Percentiles rank a stretch among this genome's conserved stretches.
phyloP scores from a whole-genome alignment of 2,888 invertebrate species.

The Polyommatus icarus region DNA sequence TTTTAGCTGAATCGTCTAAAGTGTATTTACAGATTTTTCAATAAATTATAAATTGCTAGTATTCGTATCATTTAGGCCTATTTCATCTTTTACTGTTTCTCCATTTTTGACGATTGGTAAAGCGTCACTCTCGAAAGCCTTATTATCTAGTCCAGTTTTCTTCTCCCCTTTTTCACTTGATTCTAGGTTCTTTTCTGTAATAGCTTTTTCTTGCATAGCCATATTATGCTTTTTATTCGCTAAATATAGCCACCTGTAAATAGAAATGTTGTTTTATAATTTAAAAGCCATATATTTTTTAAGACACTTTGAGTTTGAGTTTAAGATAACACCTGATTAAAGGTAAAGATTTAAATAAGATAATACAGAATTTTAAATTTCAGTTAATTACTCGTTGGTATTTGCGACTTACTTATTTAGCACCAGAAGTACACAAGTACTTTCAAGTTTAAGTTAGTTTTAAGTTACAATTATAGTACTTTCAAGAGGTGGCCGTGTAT shows the following conservation, averaged over 20 bases:
- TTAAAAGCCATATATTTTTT: too few relatives aligned
- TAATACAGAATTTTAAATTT: too few relatives aligned
- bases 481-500: too few relatives aligned
- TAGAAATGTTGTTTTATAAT: not conserved
- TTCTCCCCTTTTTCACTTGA: slow-evolving; percentile 47
- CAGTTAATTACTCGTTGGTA: too few relatives aligned
- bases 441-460: too few relatives aligned
- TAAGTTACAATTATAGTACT: too few relatives aligned
- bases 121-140: slow-evolving; percentile 70
- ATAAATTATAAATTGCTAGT: slow-evolving; percentile 59
- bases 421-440: too few relatives aligned
- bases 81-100: slow-evolving; percentile 41
- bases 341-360: too few relatives aligned
- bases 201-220: slow-evolving; percentile 43
- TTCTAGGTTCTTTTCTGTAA: slow-evolving; percentile 38
- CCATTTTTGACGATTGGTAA: slow-evolving; percentile 51
- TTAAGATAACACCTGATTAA: too few relatives aligned
- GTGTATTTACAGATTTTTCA: not conserved
- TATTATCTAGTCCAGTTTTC: slow-evolving; percentile 62
- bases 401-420: too few relatives aligned
- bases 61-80: slow-evolving; percentile 39
- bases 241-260: slow-evolving; percentile 84
- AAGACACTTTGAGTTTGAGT: too few relatives aligned
- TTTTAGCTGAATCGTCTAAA: not conserved
- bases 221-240: slow-evolving; percentile 81